These are phyloP conservation scores for Lobophora halterata DNA, from an alignment of 2,888 invertebrate genomes.

Conservation along the genomic window DNA sequence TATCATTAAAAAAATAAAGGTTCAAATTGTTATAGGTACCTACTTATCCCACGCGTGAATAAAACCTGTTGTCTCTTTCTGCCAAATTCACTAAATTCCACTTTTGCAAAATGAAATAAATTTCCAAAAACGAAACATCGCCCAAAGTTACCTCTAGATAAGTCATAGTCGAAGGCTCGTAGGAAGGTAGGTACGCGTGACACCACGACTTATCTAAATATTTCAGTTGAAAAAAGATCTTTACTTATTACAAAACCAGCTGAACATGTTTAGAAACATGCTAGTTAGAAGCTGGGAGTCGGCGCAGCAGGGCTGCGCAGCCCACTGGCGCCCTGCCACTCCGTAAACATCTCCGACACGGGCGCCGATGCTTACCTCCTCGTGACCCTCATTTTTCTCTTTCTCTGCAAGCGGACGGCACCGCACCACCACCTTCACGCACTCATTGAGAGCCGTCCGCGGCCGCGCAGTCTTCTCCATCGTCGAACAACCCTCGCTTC, in stretches of 20 bases:
- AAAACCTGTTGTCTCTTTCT: no score
- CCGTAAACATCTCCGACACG: conserved; percentile 34
- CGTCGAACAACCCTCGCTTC: conserved; percentile 49
- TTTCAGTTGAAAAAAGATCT: conserved; percentile 7
- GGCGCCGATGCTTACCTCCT: conserved; percentile 76
- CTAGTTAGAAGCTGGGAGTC: conserved; percentile 15
- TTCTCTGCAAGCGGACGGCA: conserved; percentile 96
- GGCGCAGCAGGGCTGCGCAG: conserved; percentile 60
- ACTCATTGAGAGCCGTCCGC: conserved; percentile 85
- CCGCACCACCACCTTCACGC: conserved; percentile 97
- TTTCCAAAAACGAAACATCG: no score
- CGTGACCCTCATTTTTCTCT: conserved; percentile 88
- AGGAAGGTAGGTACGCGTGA: conserved; percentile 2
- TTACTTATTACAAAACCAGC: conserved; percentile 1
- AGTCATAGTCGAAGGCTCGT: conserved; percentile 1
- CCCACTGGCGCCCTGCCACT: conserved; percentile 27
- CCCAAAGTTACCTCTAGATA: no score
- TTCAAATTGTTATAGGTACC: no score
- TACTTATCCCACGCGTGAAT: no score
- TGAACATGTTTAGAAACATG: conserved; percentile 8
- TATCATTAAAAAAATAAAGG: no score
- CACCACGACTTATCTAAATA: not conserved
- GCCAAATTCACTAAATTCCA: no score
- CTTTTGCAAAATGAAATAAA: no score
- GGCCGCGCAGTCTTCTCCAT: conserved; percentile 77